Evolutionary conservation across 92 coral and sea anemone species (phyloP), one percentile per base, ranked within the genome.

Genomic region (Heliopora coerulea): DNA sequence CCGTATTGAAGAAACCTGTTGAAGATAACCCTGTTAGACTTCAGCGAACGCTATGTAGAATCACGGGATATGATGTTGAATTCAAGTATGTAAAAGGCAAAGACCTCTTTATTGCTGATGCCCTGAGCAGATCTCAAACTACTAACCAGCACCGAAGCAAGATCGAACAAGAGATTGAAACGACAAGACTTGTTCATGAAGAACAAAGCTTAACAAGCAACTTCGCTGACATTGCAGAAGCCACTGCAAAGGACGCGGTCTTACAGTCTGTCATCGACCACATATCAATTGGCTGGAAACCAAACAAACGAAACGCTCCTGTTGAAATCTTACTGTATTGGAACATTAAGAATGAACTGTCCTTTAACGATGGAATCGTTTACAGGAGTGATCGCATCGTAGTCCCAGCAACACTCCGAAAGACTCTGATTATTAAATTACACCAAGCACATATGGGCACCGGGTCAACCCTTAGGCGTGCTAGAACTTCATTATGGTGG

Each of bases 1-100:
- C 67, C 23, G 49, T 74, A 14, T 85, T 79, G 61, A 82, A 82
- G 72, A 89, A 89, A 58, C 86, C 70, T 57, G 33, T 83, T 49
- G 65, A 88, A 14, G 75, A 44, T 11, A 62, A 86, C 23, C 96
- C 96, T 75, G 86, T 86, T 0, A 84, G 85, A 34, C 81, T 88
- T 42, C 83, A 88, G 2, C 48, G 88, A 42, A 89, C 85, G 96
- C 62, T 86, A 88, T 82, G 83, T 0, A 66, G 84, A 14, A 80
- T 78, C 3, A 83, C 60, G 72, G 75, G 56, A 29, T 82, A 82
- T 65, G 86, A 82, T 69, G 79, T 72, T 19, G 29, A 70, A 8
- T 59, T 80, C 54, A 70, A 80, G 34, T 80, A 80, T 49, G 79
- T 80, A 2, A 54, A 73, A 42, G 85, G 77, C 8, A 81, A 81